These are phyloP conservation scores for Lagorchestes hirsutus DNA, from an alignment of 2,797 vertebrate genomes.

Conservation along the genomic window DNA sequence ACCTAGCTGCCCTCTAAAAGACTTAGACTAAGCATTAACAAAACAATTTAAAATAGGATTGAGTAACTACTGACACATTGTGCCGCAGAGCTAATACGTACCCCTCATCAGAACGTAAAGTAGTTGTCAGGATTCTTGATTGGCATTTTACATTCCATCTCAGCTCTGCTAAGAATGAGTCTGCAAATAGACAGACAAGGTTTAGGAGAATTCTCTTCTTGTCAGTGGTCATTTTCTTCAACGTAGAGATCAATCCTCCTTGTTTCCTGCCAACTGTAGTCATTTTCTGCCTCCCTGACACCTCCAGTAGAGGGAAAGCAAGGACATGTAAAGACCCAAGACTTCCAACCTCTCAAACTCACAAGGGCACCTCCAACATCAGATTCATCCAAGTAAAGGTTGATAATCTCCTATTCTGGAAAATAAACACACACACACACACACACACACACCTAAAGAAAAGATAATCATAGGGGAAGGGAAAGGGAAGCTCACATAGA, in stretches of 20 bases:
- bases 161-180: neutral
- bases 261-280: neutral
- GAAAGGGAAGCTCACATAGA: neutral
- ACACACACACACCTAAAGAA: neutral
- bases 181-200: neutral
- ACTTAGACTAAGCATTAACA: neutral
- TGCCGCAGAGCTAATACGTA: neutral
- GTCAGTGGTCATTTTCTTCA: neutral
- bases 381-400: too few species aligned
- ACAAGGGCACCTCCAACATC: neutral
- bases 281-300: neutral
- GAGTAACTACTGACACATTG: neutral
- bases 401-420: neutral
- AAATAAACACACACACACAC: neutral
- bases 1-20: neutral
- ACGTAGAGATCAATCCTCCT: neutral
- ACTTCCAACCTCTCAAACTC: neutral
- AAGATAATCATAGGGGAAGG: neutral
- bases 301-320: conserved; percentile 43
- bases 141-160: neutral
- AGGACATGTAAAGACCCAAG: conserved; percentile 24
- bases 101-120: neutral
- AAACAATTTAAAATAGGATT: neutral
- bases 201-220: neutral
- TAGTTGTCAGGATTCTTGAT: neutral